Conservation (phyloP, 37 sponge, comb jelly and placozoan species). For the Bolinopsis microptera region DNA sequence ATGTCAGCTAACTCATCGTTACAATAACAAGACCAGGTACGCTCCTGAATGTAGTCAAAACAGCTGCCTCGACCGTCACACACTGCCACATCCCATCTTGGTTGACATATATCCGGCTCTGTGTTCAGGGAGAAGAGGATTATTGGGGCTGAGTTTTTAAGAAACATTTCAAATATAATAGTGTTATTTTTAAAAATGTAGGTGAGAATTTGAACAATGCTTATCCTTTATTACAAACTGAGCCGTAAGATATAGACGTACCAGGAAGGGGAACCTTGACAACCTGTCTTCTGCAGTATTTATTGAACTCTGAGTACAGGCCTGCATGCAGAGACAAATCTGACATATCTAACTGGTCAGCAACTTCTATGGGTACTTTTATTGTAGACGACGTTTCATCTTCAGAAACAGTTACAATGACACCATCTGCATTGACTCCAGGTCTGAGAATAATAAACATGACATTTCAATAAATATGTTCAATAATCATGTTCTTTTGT, state of each 20-base stretch:
- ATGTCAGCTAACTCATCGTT: neutral
- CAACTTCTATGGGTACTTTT: neutral
- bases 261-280: neutral
- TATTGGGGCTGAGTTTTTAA: too few species aligned
- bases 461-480: too few species aligned
- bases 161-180: too few species aligned
- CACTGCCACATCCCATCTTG: neutral
- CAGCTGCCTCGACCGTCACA: neutral
- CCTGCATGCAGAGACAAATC: neutral
- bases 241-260: too few species aligned
- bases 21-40: slow-evolving; percentile 23
- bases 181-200: too few species aligned
- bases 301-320: neutral
- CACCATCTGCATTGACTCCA: neutral
- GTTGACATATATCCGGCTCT: neutral
- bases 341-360: neutral
- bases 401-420: neutral
- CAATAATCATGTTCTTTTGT: too few species aligned
- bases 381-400: neutral
- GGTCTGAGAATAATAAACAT: neutral
- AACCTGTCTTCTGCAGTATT: neutral
- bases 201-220: too few species aligned
- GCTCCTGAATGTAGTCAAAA: neutral
- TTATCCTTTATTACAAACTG: too few species aligned
- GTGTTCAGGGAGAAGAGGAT: too few species aligned